Base-by-base conservation (phyloP, 2,797 vertebrate species). In the Tiaroga cobitis region DNA sequence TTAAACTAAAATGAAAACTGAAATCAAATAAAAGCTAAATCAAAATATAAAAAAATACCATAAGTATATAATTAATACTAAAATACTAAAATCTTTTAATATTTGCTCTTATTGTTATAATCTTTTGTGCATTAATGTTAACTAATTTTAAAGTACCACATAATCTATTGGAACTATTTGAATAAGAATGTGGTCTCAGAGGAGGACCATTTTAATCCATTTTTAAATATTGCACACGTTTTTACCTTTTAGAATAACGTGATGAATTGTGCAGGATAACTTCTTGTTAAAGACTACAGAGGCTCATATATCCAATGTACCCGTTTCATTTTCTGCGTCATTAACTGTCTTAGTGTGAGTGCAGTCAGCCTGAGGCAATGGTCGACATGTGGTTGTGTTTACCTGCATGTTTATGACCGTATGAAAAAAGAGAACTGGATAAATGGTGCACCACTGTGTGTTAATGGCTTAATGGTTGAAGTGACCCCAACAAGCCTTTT, bases 271-370 rank as follows among this genome's bases (percentile, higher is more conserved):
- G 90, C 89, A 89, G 9, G 90, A 87, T 73, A 90, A 90, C 88
- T 87, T 90, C 88, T 87, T 90, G 90, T 90, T 85, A 87, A 90
- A 91, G 88, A 85, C 87, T 90, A 91, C 92, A 92, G 92, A 86
- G 90, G 92, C 91, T 92, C 90, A 82, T 89, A 90, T 90, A 92
- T 93, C 91, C 87, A 61, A 89, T 88, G 87, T 90, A 93, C 92
- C 90, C 92, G 90, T 94, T 94, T 95, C 93, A 95, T 95, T 95
- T 94, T 94, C 93, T 88, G 90, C 93, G 92, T 93, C 94, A 95
- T 95, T 95, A 94, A 92, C 90, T 90, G 88, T 91, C 91, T 83
- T 91, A 89, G 93, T 92, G 89, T 89, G 87, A 92, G 91, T 89
- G 91, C 91, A 86, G 86, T 77, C 89, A 92, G 93, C 90, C 90